Base-by-base conservation (phyloP, 2,797 vertebrate species). In the Brotula barbata region DNA sequence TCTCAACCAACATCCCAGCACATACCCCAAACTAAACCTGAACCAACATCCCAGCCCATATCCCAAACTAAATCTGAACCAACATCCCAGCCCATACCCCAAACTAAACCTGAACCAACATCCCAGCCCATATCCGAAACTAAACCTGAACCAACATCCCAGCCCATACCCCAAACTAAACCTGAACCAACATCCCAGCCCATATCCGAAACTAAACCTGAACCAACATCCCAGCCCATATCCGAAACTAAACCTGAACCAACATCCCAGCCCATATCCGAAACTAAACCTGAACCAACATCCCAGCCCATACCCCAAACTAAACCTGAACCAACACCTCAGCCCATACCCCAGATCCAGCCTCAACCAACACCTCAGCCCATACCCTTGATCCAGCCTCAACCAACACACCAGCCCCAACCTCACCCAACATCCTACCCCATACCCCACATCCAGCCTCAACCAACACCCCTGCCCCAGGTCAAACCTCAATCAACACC, bases 371-470 rank as follows among this genome's bases (percentile, higher is more conserved):
- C 11, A 7, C 42, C 56, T 2, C 3, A 10, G 13, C 37, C 48
- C 37, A 39, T 39, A 58, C 21, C 28, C 25, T 15, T 60, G 21
- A 64, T 41, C 13, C 44, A 79, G 28, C 22, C 34, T 39, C 34
- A 22, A 40, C n/a, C 54, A 19, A 39, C 13, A 15, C 50, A 12
- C 22, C 41, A 45, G 12, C 16, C 28, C 12, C 37, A 42, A 20
- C 25, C 58, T 21, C 16, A 22, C 15, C 12, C 13, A 23, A 41
- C 37, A 15, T n/a, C 13, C 13, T 12, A 5, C 3, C 42, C 8
- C 45, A 22, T 39, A 39, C 12, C 19, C 22, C 33, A 36, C 12
- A 40, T 33, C 33, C 47, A 46, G 6, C 23, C 43, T 36, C n/a
- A 40, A 15, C 16, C 13, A 8, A 58, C 61, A 21, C 19, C 11